Conservation (phyloP, 2,113 vertebrate species). For the Oncorhynchus mykiss region DNA sequence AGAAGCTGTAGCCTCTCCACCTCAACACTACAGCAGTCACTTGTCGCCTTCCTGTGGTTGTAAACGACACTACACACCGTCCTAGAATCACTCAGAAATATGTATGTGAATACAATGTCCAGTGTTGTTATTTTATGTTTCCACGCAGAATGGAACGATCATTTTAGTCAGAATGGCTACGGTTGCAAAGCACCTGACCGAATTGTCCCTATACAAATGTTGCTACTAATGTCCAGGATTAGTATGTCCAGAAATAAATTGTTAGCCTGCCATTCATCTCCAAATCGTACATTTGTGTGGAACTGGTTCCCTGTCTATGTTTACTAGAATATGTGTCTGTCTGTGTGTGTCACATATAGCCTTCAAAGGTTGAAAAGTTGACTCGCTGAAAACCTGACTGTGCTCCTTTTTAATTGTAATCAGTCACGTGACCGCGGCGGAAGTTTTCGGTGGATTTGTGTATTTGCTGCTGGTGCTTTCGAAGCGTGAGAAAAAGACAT, state of each 20-base stretch:
- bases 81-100: background rate
- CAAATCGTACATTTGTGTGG: no score
- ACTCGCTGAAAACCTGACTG: background rate
- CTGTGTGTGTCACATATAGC: no score
- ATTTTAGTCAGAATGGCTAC: no score
- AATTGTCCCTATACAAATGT: no score
- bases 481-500: slow-evolving; percentile 46
- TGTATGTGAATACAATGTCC: background rate
- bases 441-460: slow-evolving; percentile 28
- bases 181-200: no score
- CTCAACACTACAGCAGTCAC: slow-evolving; percentile 6
- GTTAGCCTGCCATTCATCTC: no score
- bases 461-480: background rate
- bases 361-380: background rate
- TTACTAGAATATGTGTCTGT: no score
- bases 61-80: background rate
- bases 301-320: no score
- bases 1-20: no score
- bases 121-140: background rate
- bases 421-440: slow-evolving; percentile 59
- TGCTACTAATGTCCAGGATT: no score
- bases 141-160: no score
- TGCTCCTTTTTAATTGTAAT: background rate
- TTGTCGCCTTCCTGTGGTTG: slow-evolving; percentile 56
- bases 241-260: no score